Base-by-base conservation (phyloP, 2,797 vertebrate genomes). In the Loris lydekkerianus region DNA sequence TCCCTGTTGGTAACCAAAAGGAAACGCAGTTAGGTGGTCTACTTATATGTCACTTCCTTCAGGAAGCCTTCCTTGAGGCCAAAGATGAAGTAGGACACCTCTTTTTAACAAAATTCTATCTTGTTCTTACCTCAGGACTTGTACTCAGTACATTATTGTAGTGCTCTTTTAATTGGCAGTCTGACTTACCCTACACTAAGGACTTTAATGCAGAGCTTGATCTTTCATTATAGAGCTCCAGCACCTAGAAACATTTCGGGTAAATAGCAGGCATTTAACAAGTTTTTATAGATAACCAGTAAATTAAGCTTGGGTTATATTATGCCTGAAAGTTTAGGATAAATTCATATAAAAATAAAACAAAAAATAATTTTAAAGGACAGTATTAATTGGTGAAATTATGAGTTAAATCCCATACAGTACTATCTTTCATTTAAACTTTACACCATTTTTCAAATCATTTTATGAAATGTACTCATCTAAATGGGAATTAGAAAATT, bases 281-380 rank as follows among this genome's bases (percentile, higher is more conserved):
- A 75, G 69, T 80, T n/a, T 29, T 60, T 56, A 72, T 13, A 81
- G 37, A 25, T 91, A 86, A 25, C 20, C 63, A 17, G 21, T 17
- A 70, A 69, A 25, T 86, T 76, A 89, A 86, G n/a, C 20, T n/a
- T 82, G 40, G 10, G 1, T 83, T 63, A 49, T 69, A 60, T 40
- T 89, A 53, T n/a, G 10, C 27, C 34, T 95, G 40, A 93, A 14
- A n/a, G 17, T 92, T 91, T 53, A 72, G 53, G 53, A 60, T 82
- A 92, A 84, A 90, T 78, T 95, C 46, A 34, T 70, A 18, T 83
- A 69, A 63, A 93, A 93, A 80, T 88, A 85, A 93, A 97, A 49
- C 61, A 94, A 17, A 60, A 87, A 58, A 40, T 63, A 76, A 43
- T 85, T 80, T 85, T 21, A 69, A 83, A 43, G 69, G 67, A 23